Percentiles rank a stretch among this genome's conserved stretches.
These are phyloP conservation scores for Pristiophorus japonicus DNA, from an alignment of 2,113 vertebrate species.

Conservation along the genomic window DNA sequence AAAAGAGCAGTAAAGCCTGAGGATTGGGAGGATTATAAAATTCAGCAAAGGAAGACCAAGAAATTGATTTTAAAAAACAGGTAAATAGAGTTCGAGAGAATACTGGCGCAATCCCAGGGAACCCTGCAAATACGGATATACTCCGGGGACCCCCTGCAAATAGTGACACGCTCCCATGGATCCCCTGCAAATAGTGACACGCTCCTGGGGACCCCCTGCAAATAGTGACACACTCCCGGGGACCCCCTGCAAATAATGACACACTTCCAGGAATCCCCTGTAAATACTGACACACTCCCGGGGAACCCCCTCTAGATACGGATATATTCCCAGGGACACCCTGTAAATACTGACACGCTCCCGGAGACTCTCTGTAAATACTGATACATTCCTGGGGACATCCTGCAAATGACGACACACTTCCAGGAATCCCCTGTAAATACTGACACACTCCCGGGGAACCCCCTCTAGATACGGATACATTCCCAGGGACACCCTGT, in stretches of 20 bases:
- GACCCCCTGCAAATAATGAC: background rate
- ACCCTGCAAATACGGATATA: background rate
- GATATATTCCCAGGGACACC: background rate
- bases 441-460: background rate
- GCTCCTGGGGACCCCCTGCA: background rate
- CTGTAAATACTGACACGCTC: background rate
- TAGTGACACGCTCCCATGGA: no score
- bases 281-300: background rate
- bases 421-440: no score
- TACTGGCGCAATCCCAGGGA: no score
- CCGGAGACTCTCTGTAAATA: background rate
- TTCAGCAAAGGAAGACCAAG: no score
- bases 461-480: no score
- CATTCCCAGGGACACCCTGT: no score
- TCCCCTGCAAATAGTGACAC: background rate
- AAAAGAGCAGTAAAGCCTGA: no score
- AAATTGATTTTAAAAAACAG: no score
- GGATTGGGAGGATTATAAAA: no score
- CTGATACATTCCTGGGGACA: background rate
- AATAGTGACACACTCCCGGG: background rate
- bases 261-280: no score
- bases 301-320: background rate
- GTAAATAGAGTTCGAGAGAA: no score
- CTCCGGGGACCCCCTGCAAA: background rate
- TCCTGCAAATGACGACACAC: background rate